A percentile compares a stretch with the other conserved stretches of the same genome.
phyloP scores from a whole-genome alignment of 2,797 vertebrate species.

The Poeciliopsis presidionis region DNA sequence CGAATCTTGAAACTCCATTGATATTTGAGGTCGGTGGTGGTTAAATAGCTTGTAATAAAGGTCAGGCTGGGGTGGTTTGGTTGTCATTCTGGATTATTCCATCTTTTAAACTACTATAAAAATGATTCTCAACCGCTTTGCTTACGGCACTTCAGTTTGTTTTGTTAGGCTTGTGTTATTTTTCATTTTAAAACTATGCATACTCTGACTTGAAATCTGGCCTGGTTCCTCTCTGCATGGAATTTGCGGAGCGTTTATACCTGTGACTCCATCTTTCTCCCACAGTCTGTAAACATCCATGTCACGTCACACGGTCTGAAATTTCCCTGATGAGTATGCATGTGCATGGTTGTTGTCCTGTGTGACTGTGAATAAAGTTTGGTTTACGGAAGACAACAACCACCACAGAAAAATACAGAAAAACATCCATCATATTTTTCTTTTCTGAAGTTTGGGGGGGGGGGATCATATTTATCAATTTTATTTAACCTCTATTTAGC shows the following conservation, averaged over 20 bases:
- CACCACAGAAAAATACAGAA: too few relatives aligned
- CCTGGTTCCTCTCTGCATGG: neutral
- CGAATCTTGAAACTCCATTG: neutral
- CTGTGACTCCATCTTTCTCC: neutral
- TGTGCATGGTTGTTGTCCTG: neutral
- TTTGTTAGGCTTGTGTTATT: neutral
- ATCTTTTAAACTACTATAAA: neutral
- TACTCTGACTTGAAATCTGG: neutral
- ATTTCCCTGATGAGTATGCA: neutral
- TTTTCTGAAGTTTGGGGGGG: too few relatives aligned
- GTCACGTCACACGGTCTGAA: neutral
- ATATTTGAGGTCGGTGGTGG: neutral
- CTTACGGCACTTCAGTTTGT: neutral
- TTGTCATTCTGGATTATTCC: neutral
- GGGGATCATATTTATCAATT: neutral
- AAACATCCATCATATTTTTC: too few relatives aligned
- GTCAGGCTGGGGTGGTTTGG: neutral
- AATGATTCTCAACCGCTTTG: neutral
- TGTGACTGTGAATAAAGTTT: neutral
- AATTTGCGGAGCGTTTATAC: neutral
- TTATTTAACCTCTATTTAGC: neutral
- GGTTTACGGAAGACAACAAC: neutral
- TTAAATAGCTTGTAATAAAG: neutral
- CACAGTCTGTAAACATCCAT: neutral
- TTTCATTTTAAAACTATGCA: neutral